phyloP scores from a whole-genome alignment of 2,888 invertebrate species.

The Autographa pulchrina region DNA sequence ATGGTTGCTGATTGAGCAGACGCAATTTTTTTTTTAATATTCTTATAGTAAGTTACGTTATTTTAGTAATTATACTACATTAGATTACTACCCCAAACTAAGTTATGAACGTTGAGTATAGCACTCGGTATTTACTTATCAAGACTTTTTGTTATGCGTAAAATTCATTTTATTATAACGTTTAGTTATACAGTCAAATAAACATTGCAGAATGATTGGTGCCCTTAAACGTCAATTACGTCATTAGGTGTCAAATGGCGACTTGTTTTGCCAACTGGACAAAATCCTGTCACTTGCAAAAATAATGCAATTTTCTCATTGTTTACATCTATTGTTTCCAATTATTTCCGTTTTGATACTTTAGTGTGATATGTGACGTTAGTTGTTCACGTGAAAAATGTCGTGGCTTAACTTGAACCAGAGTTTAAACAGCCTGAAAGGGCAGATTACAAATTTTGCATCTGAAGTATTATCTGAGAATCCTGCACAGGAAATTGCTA shows the following conservation, averaged over 20 bases:
- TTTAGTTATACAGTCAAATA: slow-evolving; percentile 15
- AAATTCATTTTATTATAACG: not conserved
- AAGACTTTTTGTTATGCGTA: not conserved
- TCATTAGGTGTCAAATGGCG: slow-evolving; percentile 63
- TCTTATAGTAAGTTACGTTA: not conserved
- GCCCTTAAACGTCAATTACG: slow-evolving; percentile 48
- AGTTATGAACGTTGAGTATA: not conserved
- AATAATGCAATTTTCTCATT: slow-evolving; percentile 86
- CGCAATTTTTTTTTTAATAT: not conserved
- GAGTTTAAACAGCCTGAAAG: slow-evolving; percentile 93
- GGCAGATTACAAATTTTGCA: slow-evolving; percentile 96
- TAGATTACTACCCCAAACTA: not conserved
- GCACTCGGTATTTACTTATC: not conserved
- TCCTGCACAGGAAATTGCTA: slow-evolving; percentile 84
- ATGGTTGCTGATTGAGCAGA: not conserved
- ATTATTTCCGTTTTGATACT: slow-evolving; percentile 66
- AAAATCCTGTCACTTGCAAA: slow-evolving; percentile 81
- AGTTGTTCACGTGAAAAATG: slow-evolving; percentile 80
- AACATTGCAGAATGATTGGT: not conserved
- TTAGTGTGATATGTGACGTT: slow-evolving; percentile 77
- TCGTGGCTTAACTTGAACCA: slow-evolving; percentile 92
- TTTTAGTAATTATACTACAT: not conserved
- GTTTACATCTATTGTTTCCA: slow-evolving; percentile 76
- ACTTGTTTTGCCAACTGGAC: slow-evolving; percentile 89
- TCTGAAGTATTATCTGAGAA: slow-evolving; percentile 96